Evolutionary conservation across 1,140 invertebrate genomes (phyloP).

Genomic region (Drosophila persimilis): DNA sequence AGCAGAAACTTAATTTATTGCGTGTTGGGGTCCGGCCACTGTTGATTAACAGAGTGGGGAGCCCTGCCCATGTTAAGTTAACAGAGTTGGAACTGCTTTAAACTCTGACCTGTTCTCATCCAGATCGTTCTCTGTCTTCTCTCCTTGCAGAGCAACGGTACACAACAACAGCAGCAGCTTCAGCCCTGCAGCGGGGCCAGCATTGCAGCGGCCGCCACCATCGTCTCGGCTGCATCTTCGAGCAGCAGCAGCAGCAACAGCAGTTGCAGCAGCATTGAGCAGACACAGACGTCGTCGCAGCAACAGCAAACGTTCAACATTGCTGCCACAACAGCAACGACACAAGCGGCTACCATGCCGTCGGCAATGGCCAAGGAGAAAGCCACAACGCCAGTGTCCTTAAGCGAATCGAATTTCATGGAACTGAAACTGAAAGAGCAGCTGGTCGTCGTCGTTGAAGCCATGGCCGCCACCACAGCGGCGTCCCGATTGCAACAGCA

Average conservation of each 20-base stretch:
- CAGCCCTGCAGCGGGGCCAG: slow-evolving; percentile 58
- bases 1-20: slow-evolving; percentile 63
- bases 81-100: background rate
- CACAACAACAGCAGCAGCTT: slow-evolving; percentile 58
- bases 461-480: slow-evolving; percentile 56
- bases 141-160: slow-evolving; percentile 74
- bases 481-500: slow-evolving; percentile 44
- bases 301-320: slow-evolving; percentile 47
- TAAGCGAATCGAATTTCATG: slow-evolving; percentile 67
- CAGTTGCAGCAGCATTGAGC: slow-evolving; percentile 30
- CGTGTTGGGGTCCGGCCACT: slow-evolving; percentile 37
- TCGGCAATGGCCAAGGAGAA: slow-evolving; percentile 83
- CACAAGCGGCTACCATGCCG: slow-evolving; percentile 73
- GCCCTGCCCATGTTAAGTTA: background rate
- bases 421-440: slow-evolving; percentile 68
- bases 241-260: slow-evolving; percentile 20
- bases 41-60: background rate
- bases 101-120: background rate
- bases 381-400: slow-evolving; percentile 71
- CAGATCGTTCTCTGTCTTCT: slow-evolving; percentile 13
- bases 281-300: slow-evolving; percentile 9
- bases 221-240: slow-evolving; percentile 42
- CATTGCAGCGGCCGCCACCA: slow-evolving; percentile 52
- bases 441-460: slow-evolving; percentile 37
- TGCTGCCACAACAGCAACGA: slow-evolving; percentile 43